A percentile compares a stretch with the other conserved stretches of the same genome.
These are phyloP conservation scores for Notothenia rossii DNA, from an alignment of 2,113 vertebrate species.

Conservation along the genomic window DNA sequence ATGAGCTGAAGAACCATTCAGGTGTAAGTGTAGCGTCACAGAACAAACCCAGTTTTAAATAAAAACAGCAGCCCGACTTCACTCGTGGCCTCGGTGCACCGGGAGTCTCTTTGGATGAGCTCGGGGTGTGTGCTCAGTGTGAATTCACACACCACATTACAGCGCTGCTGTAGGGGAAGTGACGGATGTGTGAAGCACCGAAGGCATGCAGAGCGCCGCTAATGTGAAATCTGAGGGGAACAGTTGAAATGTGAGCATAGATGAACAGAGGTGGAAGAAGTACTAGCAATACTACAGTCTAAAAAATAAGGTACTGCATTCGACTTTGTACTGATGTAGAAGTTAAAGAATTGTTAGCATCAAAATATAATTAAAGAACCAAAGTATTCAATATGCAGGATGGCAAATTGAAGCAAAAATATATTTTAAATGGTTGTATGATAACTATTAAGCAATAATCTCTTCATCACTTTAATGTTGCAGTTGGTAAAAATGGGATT, in stretches of 20 bases:
- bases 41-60: slow-evolving; percentile 1
- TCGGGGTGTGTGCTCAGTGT: neutral
- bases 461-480: too few relatives aligned
- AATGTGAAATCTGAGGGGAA: neutral
- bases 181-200: neutral
- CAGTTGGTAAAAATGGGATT: too few relatives aligned
- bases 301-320: too few relatives aligned
- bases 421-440: too few relatives aligned
- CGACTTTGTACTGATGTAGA: too few relatives aligned
- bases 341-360: too few relatives aligned
- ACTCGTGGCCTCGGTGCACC: neutral
- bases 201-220: neutral
- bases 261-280: too few relatives aligned
- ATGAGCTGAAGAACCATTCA: neutral
- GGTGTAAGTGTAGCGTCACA: neutral
- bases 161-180: neutral
- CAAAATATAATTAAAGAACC: too few relatives aligned
- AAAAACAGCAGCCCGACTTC: neutral
- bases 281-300: too few relatives aligned
- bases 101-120: neutral
- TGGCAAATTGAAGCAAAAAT: too few relatives aligned
- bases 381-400: too few relatives aligned
- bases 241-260: neutral
- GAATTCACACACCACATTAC: slow-evolving; percentile 8
- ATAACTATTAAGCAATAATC: too few relatives aligned